Evolutionary conservation across 2,113 vertebrate genomes (phyloP).

Genomic region (Naja naja): DNA sequence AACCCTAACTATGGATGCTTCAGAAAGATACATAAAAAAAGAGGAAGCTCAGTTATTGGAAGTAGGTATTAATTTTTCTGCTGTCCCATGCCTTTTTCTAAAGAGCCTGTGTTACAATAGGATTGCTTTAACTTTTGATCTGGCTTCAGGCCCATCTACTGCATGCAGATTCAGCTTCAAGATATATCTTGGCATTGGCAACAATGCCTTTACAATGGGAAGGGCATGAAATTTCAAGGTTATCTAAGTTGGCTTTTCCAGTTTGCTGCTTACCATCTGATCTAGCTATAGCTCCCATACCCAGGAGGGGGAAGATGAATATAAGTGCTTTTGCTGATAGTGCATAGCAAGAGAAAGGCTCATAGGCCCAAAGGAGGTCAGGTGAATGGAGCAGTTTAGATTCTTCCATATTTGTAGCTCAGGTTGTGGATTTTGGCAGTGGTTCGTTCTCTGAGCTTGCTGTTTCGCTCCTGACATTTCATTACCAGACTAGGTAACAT

Average conservation of each 20-base stretch:
- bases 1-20: not conserved
- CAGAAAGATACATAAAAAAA: not conserved
- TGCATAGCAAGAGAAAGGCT: not conserved
- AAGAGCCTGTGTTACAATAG: not conserved
- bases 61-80: not conserved
- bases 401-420: not conserved
- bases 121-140: not conserved
- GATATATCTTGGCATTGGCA: not conserved
- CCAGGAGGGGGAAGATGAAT: not conserved
- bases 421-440: not conserved
- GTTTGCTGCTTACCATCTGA: not conserved
- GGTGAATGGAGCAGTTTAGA: not conserved
- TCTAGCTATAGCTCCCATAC: not conserved
- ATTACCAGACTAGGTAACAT: not conserved
- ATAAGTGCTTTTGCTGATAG: not conserved
- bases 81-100: not conserved
- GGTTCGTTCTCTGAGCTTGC: not conserved
- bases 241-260: not conserved
- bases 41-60: not conserved
- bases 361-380: not conserved
- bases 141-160: not conserved
- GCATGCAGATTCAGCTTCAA: not conserved
- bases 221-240: not conserved
- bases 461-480: not conserved
- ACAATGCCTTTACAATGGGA: not conserved